These are phyloP conservation scores for Clarias laeviceps DNA, from an alignment of 2,797 vertebrate species.

Conservation along the genomic window DNA sequence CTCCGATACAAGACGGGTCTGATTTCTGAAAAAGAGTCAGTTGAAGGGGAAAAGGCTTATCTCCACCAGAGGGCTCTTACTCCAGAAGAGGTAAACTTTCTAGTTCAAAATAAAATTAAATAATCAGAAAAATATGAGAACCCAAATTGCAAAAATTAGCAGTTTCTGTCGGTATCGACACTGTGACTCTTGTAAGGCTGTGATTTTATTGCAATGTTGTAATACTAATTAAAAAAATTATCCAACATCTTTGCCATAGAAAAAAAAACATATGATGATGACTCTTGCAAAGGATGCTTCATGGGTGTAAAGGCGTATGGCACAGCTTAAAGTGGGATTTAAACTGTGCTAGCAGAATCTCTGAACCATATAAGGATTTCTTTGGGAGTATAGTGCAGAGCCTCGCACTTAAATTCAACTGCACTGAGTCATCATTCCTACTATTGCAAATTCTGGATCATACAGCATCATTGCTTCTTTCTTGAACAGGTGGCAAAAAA, in stretches of 20 bases:
- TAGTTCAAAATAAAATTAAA: not conserved
- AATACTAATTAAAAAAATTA: not conserved
- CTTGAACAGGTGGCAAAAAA: slow-evolving; percentile 19
- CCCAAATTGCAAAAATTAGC: too few species aligned
- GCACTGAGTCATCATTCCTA: slow-evolving; percentile 25
- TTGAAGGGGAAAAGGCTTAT: slow-evolving; percentile 67
- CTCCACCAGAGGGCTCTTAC: slow-evolving; percentile 74
- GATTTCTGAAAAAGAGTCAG: slow-evolving; percentile 71
- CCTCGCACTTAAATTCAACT: slow-evolving; percentile 49
- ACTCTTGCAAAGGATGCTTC: not conserved
- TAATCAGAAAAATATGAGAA: not conserved
- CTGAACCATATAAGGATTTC: not conserved
- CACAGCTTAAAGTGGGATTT: slow-evolving; percentile 19
- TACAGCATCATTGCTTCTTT: not conserved
- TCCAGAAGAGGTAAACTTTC: slow-evolving; percentile 79
- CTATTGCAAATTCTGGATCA: not conserved
- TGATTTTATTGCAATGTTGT: not conserved
- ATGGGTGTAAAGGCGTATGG: not conserved
- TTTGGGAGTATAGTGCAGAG: not conserved
- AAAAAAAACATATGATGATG: not conserved
- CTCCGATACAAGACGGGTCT: slow-evolving; percentile 80
- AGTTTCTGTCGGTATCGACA: not conserved
- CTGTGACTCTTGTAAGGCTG: not conserved
- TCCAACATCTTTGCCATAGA: not conserved
- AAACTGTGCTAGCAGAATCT: too few species aligned